phyloP scores from a whole-genome alignment of 2,888 invertebrate species.

The Dicyrtoma fusca region DNA sequence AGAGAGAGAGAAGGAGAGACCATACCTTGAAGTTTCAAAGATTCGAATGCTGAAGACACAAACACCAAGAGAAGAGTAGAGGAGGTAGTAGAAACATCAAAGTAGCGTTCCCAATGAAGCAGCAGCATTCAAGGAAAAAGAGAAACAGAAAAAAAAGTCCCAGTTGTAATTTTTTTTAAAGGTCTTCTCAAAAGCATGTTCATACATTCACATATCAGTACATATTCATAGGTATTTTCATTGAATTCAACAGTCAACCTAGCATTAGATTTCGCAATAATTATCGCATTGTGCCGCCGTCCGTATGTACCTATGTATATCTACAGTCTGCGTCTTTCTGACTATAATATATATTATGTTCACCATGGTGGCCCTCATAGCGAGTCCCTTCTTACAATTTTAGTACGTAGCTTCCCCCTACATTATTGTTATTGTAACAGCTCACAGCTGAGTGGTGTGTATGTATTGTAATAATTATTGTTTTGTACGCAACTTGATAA shows the following conservation, averaged over 20 bases:
- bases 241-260: not conserved
- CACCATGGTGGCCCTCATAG: too few species aligned
- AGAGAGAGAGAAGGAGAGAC: slow-evolving; percentile 12
- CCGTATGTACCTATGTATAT: too few species aligned
- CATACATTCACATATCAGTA: not conserved
- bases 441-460: too few species aligned
- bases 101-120: slow-evolving; percentile 20
- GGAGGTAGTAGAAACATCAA: slow-evolving; percentile 4
- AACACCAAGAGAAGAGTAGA: slow-evolving; percentile 1
- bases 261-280: slow-evolving; percentile 4
- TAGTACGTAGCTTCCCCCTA: too few species aligned
- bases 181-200: not conserved
- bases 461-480: too few species aligned
- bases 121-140: slow-evolving; percentile 18
- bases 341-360: too few species aligned
- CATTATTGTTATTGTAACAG: too few species aligned
- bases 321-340: too few species aligned
- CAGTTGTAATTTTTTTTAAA: slow-evolving; percentile 12
- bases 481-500: too few species aligned
- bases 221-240: not conserved
- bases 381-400: too few species aligned
- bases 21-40: slow-evolving; percentile 18
- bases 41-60: slow-evolving; percentile 18
- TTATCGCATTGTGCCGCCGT: not conserved
- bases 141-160: slow-evolving; percentile 10